Conservation (phyloP, 2,888 invertebrate species). For the Falcaria lacertinaria region DNA sequence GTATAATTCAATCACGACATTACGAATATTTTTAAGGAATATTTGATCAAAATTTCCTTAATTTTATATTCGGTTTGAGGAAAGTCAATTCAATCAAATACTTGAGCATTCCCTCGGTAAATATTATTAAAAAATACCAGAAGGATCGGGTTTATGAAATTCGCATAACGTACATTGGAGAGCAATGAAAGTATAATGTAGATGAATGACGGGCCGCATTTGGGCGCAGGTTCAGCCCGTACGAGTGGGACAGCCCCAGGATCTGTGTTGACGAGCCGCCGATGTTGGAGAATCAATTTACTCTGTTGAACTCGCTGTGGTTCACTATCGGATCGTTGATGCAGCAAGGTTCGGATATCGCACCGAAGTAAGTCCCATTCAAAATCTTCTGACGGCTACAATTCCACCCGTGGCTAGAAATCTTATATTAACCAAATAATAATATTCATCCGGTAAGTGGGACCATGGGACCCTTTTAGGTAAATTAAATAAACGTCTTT, state of each 20-base stretch:
- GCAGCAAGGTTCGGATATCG: conserved; percentile 96
- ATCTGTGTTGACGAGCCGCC: conserved; percentile 91
- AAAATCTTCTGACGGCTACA: conserved; percentile 49
- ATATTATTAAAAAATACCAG: background rate
- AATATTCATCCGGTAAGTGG: conserved; percentile 4
- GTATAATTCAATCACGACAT: background rate
- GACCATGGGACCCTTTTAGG: conserved; percentile 8
- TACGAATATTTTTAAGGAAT: background rate
- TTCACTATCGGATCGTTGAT: conserved; percentile 95
- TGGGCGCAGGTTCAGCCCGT: conserved; percentile 90
- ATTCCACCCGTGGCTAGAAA: conserved; percentile 29
- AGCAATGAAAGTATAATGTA: conserved; percentile 15
- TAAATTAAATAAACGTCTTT: conserved; percentile 16
- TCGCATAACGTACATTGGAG: conserved; percentile 15
- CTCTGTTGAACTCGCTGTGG: conserved; percentile 95
- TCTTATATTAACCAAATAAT: conserved; percentile 7
- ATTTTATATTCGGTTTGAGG: background rate
- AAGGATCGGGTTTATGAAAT: conserved; percentile 3
- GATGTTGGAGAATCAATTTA: conserved; percentile 94
- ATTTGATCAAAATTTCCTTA: background rate
- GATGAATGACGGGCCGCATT: conserved; percentile 56
- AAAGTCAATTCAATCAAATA: background rate
- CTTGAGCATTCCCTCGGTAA: background rate
- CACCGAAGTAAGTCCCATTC: conserved; percentile 88
- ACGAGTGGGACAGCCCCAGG: conserved; percentile 95